Base-by-base conservation (phyloP, 2,113 vertebrate genomes). In the Pluvianellus socialis region DNA sequence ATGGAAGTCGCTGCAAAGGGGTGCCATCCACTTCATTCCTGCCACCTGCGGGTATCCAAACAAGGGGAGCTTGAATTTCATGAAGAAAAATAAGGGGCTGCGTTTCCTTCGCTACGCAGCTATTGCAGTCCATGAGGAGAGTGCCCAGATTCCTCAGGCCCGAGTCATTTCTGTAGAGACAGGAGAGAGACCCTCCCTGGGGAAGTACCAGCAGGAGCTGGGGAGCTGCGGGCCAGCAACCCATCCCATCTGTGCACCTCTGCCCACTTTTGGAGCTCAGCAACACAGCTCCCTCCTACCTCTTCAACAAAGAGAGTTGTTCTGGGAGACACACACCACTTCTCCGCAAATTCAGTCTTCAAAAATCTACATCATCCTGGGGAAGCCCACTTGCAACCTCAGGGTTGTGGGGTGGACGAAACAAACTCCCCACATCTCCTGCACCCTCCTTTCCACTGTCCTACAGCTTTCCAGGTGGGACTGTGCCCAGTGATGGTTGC, bases 1-100 rank as follows among this genome's bases (percentile, higher is more conserved):
- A 32, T 0, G 7, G 44, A 14, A 4, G 2, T 11, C 2, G 14
- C 24, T 5, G 6, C 40, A 20, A 42, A 90, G 7, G 23, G 14
- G 2, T 45, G 38, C 53, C 58, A 14, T 32, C 74, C 30, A 3
- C 71, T 67, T 38, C 52, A 55, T 28, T 28, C 44, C 52, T 55
- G 50, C 24, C 65, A 79, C 40, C 56, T 79, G 52, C 32, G 73
- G 38, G 30, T 23, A 33, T 22, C 17, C 28, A 32, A 47, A 21
- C 0, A 8, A 44, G 33, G 4, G 12, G 30, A 83, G 16, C 8
- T 12, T 83, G 66, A 35, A 61, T 35, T 85, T 61, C 28, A 23
- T 22, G 13, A 67, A 53, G 14, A 22, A 76, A 70, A 76, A 15
- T 0, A 88, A 22, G 35, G 23, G n/a, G 9, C 2, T 65, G 45